Evolutionary conservation across 2,888 invertebrate species (phyloP).

Genomic region (Agrochola macilenta): DNA sequence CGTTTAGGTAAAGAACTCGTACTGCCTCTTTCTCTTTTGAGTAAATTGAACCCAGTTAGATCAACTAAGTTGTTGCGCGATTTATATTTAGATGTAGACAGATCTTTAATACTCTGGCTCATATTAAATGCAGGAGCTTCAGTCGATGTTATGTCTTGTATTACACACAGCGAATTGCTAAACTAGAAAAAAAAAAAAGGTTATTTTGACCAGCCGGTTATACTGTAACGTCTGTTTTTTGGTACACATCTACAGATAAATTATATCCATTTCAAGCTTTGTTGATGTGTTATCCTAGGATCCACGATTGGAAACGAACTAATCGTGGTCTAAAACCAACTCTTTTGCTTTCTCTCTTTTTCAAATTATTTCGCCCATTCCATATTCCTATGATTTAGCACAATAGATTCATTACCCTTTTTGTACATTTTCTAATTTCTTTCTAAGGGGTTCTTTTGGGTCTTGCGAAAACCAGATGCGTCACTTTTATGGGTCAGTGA

Average conservation of each 20-base stretch:
- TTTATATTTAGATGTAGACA: conserved; percentile 6
- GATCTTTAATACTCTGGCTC: conserved; percentile 19
- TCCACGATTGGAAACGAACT: neutral
- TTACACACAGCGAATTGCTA: neutral
- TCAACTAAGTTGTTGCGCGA: conserved; percentile 46
- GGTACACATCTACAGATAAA: neutral
- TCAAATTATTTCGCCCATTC: neutral
- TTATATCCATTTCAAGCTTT: neutral
- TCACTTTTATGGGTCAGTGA: neutral
- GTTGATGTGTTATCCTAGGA: neutral
- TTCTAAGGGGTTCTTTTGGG: neutral
- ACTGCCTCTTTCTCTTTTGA: conserved; percentile 23
- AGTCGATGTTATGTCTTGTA: conserved; percentile 10
- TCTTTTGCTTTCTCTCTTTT: neutral
- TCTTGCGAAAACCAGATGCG: neutral
- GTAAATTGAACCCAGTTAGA: conserved; percentile 43
- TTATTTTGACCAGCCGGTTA: too few species aligned
- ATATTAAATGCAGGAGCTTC: neutral
- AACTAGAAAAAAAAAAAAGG: conserved; percentile 18
- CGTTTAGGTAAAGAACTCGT: conserved; percentile 1
- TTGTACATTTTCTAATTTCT: neutral
- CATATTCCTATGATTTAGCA: neutral
- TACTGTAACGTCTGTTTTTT: neutral
- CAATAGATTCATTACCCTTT: neutral
- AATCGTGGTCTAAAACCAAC: neutral